Evolutionary conservation across 2,113 vertebrate species (phyloP).

Genomic region (Panthera tigris): DNA sequence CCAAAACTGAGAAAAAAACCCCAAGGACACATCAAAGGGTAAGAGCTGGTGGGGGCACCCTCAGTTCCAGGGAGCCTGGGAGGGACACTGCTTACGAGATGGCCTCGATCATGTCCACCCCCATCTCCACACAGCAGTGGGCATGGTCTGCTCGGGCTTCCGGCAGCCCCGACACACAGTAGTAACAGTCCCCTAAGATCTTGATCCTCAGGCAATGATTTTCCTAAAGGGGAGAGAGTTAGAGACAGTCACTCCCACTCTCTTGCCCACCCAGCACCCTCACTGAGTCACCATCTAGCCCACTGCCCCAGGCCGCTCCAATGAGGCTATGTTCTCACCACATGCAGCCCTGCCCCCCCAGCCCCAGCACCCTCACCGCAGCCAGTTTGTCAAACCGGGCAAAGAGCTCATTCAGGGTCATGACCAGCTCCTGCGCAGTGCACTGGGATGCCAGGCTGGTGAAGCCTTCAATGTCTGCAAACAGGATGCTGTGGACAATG

Average conservation of each 20-base stretch:
- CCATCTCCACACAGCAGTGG: conserved; percentile 99
- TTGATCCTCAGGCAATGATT: conserved; percentile 98
- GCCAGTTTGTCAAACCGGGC: conserved; percentile 97
- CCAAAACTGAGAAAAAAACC: background rate
- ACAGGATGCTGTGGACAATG: conserved; percentile 91
- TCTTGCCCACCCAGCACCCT: background rate
- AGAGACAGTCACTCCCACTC: background rate
- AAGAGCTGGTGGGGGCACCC: background rate
- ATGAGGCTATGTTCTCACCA: conserved; percentile 79
- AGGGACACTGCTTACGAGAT: conserved; percentile 91
- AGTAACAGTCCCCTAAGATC: conserved; percentile 97
- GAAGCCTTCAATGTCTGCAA: conserved; percentile 97
- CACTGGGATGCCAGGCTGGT: conserved; percentile 97
- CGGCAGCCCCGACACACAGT: conserved; percentile 95
- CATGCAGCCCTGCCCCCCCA: conserved; percentile 73
- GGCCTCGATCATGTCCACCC: conserved; percentile 98
- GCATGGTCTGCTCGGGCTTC: conserved; percentile 96
- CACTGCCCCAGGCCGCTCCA: background rate
- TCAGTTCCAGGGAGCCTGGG: background rate
- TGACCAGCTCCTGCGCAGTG: conserved; percentile 97
- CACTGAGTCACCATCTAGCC: background rate
- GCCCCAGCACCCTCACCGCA: conserved; percentile 86
- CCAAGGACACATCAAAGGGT: background rate
- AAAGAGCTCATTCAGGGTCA: conserved; percentile 97
- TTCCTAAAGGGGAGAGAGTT: conserved; percentile 84